Percentiles rank a stretch among this genome's conserved stretches.
phyloP scores from a whole-genome alignment of 1,140 invertebrate genomes.

The Panulirus ornatus region DNA sequence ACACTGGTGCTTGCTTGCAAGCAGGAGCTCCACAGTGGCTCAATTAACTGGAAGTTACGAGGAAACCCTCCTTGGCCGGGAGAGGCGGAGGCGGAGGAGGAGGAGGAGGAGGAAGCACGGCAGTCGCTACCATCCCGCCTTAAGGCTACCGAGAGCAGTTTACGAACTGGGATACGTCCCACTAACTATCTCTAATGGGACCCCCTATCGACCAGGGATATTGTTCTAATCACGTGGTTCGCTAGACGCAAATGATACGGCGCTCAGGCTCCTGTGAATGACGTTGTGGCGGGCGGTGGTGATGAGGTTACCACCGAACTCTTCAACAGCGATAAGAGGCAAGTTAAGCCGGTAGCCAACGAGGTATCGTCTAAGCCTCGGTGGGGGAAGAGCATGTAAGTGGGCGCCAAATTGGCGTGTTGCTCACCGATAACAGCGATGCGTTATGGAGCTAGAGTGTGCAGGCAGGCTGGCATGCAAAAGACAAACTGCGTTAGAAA shows the following conservation, averaged over 20 bases:
- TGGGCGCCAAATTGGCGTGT: not conserved
- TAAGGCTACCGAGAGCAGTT: not conserved
- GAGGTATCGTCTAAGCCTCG: no score
- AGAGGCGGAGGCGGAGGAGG: not conserved
- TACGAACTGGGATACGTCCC: not conserved
- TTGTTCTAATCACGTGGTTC: not conserved
- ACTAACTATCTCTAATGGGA: not conserved
- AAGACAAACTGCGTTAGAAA: not conserved
- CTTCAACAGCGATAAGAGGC: not conserved
- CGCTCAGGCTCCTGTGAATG: no score
- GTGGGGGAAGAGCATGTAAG: not conserved
- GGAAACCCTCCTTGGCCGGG: no score
- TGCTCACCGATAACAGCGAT: not conserved
- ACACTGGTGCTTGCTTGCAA: no score
- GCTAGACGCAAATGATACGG: not conserved
- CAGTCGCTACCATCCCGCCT: not conserved
- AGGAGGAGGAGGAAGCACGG: no score
- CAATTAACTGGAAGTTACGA: not conserved
- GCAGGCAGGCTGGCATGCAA: constrained; percentile 8
- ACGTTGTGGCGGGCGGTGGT: not conserved
- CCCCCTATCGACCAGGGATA: not conserved
- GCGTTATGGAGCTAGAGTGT: not conserved
- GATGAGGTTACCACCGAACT: not conserved
- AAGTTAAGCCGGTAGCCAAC: not conserved
- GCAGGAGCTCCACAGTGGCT: not conserved